Evolutionary conservation across 1,140 invertebrate species (phyloP).

Genomic region (Aphelenchoides fujianensis): DNA sequence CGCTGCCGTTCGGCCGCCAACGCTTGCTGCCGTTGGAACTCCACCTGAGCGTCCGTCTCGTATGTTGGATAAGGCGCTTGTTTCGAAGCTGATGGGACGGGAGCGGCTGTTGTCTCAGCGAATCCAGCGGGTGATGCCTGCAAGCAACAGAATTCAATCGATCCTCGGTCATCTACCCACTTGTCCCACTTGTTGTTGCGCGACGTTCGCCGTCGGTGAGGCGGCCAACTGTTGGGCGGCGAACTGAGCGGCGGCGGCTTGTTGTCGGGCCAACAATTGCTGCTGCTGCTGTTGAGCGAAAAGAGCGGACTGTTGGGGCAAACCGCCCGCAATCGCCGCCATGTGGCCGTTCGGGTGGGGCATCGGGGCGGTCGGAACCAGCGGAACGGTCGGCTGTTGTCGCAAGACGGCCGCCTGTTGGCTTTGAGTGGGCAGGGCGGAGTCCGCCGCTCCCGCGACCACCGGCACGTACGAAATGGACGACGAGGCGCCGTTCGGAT

Average conservation of each 20-base stretch:
- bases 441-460: not conserved
- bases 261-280: slow-evolving; percentile 7
- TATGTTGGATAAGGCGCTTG: not conserved
- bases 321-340: not conserved
- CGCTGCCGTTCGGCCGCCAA: not conserved
- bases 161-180: no score
- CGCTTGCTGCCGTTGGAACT: slow-evolving; percentile 8
- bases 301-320: not conserved
- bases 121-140: no score
- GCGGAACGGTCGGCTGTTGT: not conserved
- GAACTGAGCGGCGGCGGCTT: not conserved
- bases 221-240: not conserved
- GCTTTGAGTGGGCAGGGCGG: not conserved
- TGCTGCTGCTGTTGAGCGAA: not conserved
- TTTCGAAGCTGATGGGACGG: not conserved
- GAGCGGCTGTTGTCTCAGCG: no score
- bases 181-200: not conserved
- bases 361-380: not conserved
- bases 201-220: not conserved
- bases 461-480: slow-evolving; percentile 18
- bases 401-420: not conserved
- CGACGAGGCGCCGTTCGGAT: slow-evolving; percentile 1
- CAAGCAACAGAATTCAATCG: no score
- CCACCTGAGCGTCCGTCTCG: not conserved
- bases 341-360: not conserved